Percentiles rank a stretch among this genome's conserved stretches.
Evolutionary conservation across 2,888 invertebrate genomes (phyloP).

Genomic region (Nemotelus pantherinus): DNA sequence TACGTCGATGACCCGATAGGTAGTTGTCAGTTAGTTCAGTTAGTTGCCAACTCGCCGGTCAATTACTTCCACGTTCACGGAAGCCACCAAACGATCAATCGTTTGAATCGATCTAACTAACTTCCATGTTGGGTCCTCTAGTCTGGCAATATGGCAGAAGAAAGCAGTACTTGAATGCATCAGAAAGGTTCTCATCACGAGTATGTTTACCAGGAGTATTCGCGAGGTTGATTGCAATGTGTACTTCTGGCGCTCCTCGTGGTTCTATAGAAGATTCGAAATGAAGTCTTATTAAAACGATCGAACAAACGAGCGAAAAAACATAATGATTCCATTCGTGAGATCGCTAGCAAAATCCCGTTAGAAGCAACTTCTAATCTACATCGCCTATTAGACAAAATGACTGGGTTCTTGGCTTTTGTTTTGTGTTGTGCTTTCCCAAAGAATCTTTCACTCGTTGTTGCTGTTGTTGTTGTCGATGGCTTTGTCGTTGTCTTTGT

Average conservation of each 20-base stretch:
- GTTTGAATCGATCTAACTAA: background rate
- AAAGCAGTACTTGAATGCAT: background rate
- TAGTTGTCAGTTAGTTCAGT: background rate
- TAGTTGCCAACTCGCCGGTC: background rate
- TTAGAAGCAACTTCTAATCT: constrained; percentile 34
- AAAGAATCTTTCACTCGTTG: background rate
- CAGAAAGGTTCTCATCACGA: constrained; percentile 6
- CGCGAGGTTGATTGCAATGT: background rate
- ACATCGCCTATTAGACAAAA: constrained; percentile 13
- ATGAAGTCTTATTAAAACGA: constrained; percentile 11
- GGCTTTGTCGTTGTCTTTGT: background rate
- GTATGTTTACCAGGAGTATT: background rate
- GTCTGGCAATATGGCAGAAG: background rate
- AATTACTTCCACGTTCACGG: constrained; percentile 30
- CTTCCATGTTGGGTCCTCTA: background rate
- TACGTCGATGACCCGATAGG: background rate
- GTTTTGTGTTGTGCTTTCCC: constrained; percentile 11
- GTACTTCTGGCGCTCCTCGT: constrained; percentile 14
- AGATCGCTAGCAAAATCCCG: constrained; percentile 26
- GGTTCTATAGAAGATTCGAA: no score
- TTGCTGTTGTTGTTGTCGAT: background rate
- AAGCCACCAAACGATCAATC: constrained; percentile 31
- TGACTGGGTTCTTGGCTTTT: background rate
- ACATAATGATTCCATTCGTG: background rate
- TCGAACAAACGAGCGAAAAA: background rate